A percentile compares a stretch with the other conserved stretches of the same genome.
Conservation (phyloP, 2,888 invertebrate species). For the Idaea biselata region DNA sequence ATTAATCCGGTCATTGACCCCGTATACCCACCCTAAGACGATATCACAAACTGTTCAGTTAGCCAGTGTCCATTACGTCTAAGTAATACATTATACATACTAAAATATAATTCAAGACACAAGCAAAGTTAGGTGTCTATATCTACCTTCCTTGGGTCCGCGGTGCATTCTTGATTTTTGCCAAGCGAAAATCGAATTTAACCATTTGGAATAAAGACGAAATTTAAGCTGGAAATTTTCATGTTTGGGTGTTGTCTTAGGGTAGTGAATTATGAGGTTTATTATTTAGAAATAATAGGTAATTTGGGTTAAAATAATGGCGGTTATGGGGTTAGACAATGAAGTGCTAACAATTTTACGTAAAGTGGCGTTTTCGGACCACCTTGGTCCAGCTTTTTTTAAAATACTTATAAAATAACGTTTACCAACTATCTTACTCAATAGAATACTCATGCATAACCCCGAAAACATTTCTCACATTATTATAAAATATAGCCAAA, state of each 20-base stretch:
- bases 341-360: neutral
- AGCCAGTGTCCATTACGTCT: too few species aligned
- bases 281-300: neutral
- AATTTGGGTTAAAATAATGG: neutral
- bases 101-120: neutral
- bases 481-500: too few species aligned
- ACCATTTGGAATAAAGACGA: neutral
- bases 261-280: neutral
- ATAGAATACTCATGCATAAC: too few species aligned
- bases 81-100: too few species aligned
- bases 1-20: too few species aligned
- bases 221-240: neutral
- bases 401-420: too few species aligned
- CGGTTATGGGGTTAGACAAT: neutral
- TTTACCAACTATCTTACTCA: too few species aligned
- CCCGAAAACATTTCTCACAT: too few species aligned
- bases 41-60: too few species aligned
- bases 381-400: too few species aligned
- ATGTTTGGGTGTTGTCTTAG: neutral
- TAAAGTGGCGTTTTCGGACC: neutral
- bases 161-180: conserved; percentile 42
- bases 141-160: conserved; percentile 24
- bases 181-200: neutral
- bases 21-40: too few species aligned
- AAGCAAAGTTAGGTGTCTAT: neutral